These are phyloP conservation scores for Plusia festucae DNA, from an alignment of 2,888 invertebrate species.

Conservation along the genomic window DNA sequence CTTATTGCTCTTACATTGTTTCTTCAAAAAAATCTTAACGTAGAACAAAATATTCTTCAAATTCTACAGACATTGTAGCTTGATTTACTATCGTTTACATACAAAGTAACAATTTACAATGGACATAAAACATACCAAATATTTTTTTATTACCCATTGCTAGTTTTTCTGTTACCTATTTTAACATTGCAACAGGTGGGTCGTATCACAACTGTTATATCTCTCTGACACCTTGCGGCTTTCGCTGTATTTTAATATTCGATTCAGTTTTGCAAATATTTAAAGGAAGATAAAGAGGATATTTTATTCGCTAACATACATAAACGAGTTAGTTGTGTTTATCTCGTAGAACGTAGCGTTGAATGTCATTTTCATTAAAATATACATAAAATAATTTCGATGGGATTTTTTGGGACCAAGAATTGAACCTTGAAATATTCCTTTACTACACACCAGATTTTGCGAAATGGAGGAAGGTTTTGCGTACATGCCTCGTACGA, in stretches of 20 bases:
- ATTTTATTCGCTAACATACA: not conserved
- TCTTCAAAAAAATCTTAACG: too few relatives aligned
- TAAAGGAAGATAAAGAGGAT: not conserved
- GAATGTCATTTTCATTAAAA: not conserved
- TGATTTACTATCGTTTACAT: not conserved
- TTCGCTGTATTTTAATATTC: constrained; percentile 1
- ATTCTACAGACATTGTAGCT: not conserved
- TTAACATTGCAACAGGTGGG: not conserved
- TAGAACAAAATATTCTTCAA: too few relatives aligned
- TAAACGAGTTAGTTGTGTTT: not conserved
- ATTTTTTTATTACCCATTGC: not conserved
- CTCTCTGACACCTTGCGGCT: not conserved
- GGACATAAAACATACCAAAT: not conserved
- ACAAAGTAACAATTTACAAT: not conserved
- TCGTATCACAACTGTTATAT: constrained; percentile 3
- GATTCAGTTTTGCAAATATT: not conserved
- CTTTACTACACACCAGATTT: too few relatives aligned
- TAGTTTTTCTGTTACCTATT: constrained; percentile 2
- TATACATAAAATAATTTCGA: not conserved
- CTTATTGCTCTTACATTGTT: too few relatives aligned
- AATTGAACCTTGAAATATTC: not conserved
- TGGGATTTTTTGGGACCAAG: not conserved
- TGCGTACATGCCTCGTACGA: not conserved
- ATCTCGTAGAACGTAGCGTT: not conserved
- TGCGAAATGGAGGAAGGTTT: not conserved